A percentile compares a stretch with the other conserved stretches of the same genome.
These are phyloP conservation scores for Epinephelus fuscoguttatus DNA, from an alignment of 2,113 vertebrate genomes.

Conservation along the genomic window DNA sequence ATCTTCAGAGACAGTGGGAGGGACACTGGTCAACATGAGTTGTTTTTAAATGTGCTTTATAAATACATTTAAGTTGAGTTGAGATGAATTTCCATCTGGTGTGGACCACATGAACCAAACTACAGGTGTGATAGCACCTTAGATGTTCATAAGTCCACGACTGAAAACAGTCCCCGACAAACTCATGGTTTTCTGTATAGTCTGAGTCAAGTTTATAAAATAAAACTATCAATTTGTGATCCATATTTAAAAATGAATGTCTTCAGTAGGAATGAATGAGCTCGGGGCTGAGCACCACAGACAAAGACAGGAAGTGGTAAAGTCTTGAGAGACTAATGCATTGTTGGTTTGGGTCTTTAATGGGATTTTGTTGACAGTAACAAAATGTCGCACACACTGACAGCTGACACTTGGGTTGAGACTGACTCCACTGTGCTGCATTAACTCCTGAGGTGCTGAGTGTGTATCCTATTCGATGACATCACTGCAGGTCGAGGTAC, in stretches of 20 bases:
- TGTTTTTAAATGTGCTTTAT: too few species aligned
- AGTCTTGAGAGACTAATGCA: background rate
- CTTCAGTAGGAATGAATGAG: background rate
- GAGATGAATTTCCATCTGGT: too few species aligned
- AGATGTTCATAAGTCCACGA: too few species aligned
- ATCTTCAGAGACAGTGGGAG: too few species aligned
- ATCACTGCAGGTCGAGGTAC: constrained; percentile 89
- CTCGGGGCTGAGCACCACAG: background rate
- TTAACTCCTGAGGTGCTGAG: background rate
- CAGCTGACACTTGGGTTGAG: background rate
- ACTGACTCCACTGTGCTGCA: background rate
- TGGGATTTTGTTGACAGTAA: background rate
- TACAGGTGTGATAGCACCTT: too few species aligned
- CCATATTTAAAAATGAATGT: background rate
- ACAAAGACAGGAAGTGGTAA: background rate
- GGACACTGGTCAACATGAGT: too few species aligned
- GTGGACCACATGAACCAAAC: too few species aligned
- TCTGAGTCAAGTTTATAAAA: too few species aligned
- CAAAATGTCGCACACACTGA: background rate
- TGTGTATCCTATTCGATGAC: background rate
- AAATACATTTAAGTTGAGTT: too few species aligned
- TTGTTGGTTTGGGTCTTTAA: background rate
- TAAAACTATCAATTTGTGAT: background rate
- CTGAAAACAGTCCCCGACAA: too few species aligned
- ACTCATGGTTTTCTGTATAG: too few species aligned